These are phyloP conservation scores for Drosophila paulistorum DNA, from an alignment of 1,140 invertebrate species.

Conservation along the genomic window DNA sequence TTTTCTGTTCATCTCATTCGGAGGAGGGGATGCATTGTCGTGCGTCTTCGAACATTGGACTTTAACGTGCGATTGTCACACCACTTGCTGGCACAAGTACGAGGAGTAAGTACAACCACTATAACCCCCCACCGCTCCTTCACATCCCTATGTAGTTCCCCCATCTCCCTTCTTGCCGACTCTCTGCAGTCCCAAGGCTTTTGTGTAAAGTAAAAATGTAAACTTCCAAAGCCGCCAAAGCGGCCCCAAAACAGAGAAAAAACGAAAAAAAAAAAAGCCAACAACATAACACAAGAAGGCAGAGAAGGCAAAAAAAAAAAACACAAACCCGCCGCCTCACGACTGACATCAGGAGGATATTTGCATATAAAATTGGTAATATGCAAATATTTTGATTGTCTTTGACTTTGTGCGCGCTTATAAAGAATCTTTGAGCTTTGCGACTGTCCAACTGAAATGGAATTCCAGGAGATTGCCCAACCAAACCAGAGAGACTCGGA, in stretches of 20 bases:
- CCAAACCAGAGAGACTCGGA: conserved; percentile 1
- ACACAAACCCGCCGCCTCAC: conserved; percentile 56
- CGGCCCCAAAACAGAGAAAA: conserved; percentile 64
- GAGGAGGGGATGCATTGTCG: conserved; percentile 18
- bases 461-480: conserved; percentile 28
- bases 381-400: conserved; percentile 82
- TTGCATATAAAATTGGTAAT: conserved; percentile 82
- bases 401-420: conserved; percentile 81
- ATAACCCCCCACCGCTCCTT: neutral
- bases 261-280: conserved; percentile 13
- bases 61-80: conserved; percentile 80
- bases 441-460: conserved; percentile 21
- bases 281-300: neutral
- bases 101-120: conserved; percentile 35
- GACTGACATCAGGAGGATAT: conserved; percentile 74
- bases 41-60: conserved; percentile 62
- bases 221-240: conserved; percentile 73
- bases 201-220: conserved; percentile 77
- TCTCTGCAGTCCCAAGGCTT: conserved; percentile 38
- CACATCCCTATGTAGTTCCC: neutral
- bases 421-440: conserved; percentile 78
- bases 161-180: neutral
- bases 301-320: neutral
- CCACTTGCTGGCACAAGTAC: conserved; percentile 57
- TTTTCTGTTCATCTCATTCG: neutral